Percentiles rank a stretch among this genome's conserved stretches.
These are phyloP conservation scores for Otolemur garnettii DNA, from an alignment of 2,113 vertebrate species.

Conservation along the genomic window DNA sequence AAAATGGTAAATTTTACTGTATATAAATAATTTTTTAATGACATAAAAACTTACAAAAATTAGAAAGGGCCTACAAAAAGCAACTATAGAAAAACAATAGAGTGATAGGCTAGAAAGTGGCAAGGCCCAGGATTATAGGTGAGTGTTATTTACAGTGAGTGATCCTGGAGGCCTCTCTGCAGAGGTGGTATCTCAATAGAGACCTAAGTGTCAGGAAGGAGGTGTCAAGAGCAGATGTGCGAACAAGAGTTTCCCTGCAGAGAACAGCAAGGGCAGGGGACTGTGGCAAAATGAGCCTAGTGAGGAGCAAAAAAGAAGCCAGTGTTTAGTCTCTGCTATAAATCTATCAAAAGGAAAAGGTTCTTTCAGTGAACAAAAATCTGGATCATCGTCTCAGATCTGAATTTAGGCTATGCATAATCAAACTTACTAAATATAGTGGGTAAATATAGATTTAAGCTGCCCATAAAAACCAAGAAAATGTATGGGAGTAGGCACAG, in stretches of 20 bases:
- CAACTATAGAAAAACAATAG: background rate
- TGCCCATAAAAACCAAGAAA: slow-evolving; percentile 56
- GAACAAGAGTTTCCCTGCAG: background rate
- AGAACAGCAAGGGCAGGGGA: background rate
- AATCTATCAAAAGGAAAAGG: background rate
- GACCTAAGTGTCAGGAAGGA: background rate
- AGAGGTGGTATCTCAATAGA: background rate
- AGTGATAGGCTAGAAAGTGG: too few relatives aligned
- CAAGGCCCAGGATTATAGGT: background rate
- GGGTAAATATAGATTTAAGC: slow-evolving; percentile 66
- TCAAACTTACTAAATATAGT: slow-evolving; percentile 78
- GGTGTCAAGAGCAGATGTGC: background rate
- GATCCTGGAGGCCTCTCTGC: background rate
- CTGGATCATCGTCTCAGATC: slow-evolving; percentile 60
- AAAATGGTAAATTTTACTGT: background rate
- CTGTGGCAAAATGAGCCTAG: background rate
- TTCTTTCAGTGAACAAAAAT: slow-evolving; percentile 62
- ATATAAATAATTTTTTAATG: background rate
- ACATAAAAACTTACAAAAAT: background rate
- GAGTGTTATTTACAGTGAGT: too few relatives aligned
- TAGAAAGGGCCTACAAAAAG: background rate
- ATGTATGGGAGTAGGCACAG: background rate
- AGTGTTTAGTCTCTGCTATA: slow-evolving; percentile 8
- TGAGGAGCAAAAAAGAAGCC: background rate
- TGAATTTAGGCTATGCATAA: slow-evolving; percentile 74